Conservation (phyloP, 2,113 vertebrate genomes). For the Lipophrys pholis region DNA sequence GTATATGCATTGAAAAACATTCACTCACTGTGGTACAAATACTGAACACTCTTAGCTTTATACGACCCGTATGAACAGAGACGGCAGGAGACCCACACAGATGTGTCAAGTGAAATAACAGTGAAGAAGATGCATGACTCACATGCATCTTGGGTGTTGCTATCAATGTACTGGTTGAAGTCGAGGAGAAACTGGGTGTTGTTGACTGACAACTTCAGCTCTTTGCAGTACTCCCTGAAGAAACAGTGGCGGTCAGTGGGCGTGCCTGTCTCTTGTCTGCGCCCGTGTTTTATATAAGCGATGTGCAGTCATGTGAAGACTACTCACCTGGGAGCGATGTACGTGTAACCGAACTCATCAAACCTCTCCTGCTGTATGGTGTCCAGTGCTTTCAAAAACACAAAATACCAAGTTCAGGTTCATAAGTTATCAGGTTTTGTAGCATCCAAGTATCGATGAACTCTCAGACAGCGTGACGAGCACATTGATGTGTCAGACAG, state of each 20-base stretch:
- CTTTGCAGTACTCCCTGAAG: slow-evolving; percentile 94
- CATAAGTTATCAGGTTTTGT: background rate
- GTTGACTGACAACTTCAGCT: slow-evolving; percentile 91
- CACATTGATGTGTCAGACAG: background rate
- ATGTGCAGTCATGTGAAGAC: background rate
- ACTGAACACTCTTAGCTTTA: slow-evolving; percentile 1
- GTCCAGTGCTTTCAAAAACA: slow-evolving; percentile 86
- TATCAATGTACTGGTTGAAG: slow-evolving; percentile 93
- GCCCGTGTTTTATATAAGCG: background rate
- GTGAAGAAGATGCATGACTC: slow-evolving; percentile 80
- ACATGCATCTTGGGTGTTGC: slow-evolving; percentile 92
- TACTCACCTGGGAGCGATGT: slow-evolving; percentile 94
- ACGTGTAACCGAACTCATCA: slow-evolving; percentile 92
- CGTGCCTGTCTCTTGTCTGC: slow-evolving; percentile 4
- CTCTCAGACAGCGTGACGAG: slow-evolving; percentile 17
- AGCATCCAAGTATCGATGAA: background rate
- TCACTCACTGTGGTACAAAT: background rate
- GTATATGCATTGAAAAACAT: background rate
- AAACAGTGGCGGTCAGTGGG: slow-evolving; percentile 55
- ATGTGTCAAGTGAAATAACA: slow-evolving; percentile 21
- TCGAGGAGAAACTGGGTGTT: slow-evolving; percentile 96
- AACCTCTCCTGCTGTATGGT: slow-evolving; percentile 89
- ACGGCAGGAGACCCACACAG: slow-evolving; percentile 25
- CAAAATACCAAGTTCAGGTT: slow-evolving; percentile 19
- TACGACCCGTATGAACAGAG: background rate